Base-by-base conservation (phyloP, 35 echinoderm and acorn worm species). In the Holothuria glaberrima region DNA sequence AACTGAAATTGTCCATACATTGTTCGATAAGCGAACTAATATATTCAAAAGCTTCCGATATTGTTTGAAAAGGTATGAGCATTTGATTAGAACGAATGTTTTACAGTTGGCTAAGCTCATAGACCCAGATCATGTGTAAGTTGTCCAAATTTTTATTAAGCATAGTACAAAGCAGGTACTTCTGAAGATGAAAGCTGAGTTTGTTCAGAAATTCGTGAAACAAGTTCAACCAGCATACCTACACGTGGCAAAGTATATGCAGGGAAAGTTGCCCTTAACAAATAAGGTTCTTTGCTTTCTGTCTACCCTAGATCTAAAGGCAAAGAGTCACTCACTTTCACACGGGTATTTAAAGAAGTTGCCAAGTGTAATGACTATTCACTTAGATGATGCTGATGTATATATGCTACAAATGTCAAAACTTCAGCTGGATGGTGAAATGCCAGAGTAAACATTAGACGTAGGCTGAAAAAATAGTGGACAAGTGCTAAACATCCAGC, bases 341-440 rank as follows among this genome's bases (percentile, higher is more conserved):
- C 29, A 41, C 29, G 28, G 29, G 20, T 75, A 36, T 41, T 75
- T 75, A 41, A 75, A 75, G 71, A 75, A 75, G 71, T 41, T 75
- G 71, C 61, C 61, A 65, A 16, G 27, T 65, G 61, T 28, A 65
- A 65, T 65, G 61, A 65, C 4, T 65, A 65, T 65, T 16, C 4
- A 65, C 61, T 65, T 65, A 65, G 20, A 65, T 65, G 61, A 65
- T 65, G 61, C 61, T 35, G 60, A 86, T 61, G 24, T 9, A 35
- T 86, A 91, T 38, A 22, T 33, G 17, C 74, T 85, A 14, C 60
- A 91, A 86, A 52, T 65, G 12, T 91, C 80, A 29, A 33, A 78
- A 22, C 29, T 91, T 13, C 76, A 86, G 38, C n/a, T 85, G 64
- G 77, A 91, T 82, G 45, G 32, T 29, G 27, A 21, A 62, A 36